Evolutionary conservation across 2,113 vertebrate genomes (phyloP), one percentile per base, ranked within the genome.

Genomic region (Turdus rufiventris): DNA sequence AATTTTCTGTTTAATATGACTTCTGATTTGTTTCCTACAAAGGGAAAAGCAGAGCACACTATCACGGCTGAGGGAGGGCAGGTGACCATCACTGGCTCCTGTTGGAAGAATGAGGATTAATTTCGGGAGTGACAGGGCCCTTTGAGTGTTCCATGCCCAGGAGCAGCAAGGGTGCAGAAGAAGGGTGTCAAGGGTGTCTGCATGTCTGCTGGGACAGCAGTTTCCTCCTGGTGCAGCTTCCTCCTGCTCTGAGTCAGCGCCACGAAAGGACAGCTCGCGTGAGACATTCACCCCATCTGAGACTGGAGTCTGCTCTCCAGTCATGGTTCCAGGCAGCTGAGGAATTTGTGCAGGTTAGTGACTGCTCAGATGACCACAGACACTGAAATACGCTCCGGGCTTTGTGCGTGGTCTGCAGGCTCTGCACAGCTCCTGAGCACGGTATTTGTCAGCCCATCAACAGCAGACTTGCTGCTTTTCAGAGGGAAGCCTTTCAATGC

Each of bases 301-400:
- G 67, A 76, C 1, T 11, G n/a, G 20, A 73, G 45, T 21, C 87
- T 60, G 2, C 42, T 82, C 83, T 67, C 78, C 63, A 16, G 72
- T 20, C 40, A 2, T 26, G 50, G 38, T 83, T 92, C 75, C 76
- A 86, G 80, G 72, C 83, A 83, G 58, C 62, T 68, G 87, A 86
- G 89, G 67, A 91, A 75, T 63, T 53, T 33, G 43, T 79, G 83
- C 66, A 85, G 83, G 74, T 75, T 62, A 42, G 50, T n/a, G 66
- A 74, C 14, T 66, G 86, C 91, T 94, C 74, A 90, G 70, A 75
- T 79, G 83, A 33, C 71, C 75, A 61, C 24, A 54, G 66, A 85
- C 71, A 63, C 4, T 60, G 26, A 56, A 91, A 75, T 6, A 12
- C 0, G 31, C 79, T 34, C 29, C 80, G 53, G 75, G 87, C 58